Conservation (phyloP, 1,140 invertebrate species). For the Stegodyphus mimosarum region DNA sequence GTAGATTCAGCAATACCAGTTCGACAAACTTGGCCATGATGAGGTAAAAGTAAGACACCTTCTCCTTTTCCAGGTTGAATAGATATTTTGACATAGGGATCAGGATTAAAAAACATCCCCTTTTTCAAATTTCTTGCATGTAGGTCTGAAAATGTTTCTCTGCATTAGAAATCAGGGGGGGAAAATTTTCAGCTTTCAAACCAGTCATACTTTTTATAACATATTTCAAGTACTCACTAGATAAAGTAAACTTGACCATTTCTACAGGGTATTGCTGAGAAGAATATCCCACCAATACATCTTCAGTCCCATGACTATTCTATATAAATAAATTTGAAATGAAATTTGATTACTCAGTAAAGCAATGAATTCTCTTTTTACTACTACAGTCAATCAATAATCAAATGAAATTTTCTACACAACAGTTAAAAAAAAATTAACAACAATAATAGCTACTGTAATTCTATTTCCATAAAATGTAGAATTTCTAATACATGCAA, state of each 20-base stretch:
- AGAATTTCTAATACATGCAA: too few relatives aligned
- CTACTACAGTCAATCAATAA: too few relatives aligned
- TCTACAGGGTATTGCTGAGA: constrained; percentile 62
- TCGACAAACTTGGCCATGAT: constrained; percentile 69
- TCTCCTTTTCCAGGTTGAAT: constrained; percentile 68
- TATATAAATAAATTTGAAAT: neutral
- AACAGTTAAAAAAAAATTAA: too few relatives aligned
- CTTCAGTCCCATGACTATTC: constrained; percentile 52
- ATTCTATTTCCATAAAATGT: too few relatives aligned
- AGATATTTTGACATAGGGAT: constrained; percentile 71
- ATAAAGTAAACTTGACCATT: constrained; percentile 63
- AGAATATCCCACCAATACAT: constrained; percentile 64
- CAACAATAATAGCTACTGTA: too few relatives aligned
- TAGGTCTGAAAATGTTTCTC: constrained; percentile 66
- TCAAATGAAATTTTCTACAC: too few relatives aligned
- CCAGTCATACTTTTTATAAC: neutral
- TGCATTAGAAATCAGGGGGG: neutral
- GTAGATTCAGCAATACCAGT: constrained; percentile 68
- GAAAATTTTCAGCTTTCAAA: neutral
- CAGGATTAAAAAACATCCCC: constrained; percentile 72
- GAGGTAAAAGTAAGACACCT: constrained; percentile 64
- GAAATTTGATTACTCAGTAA: neutral
- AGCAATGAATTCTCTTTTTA: too few relatives aligned
- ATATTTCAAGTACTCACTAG: constrained; percentile 46
- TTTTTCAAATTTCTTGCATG: constrained; percentile 70